Base-by-base conservation (phyloP, 92 coral and sea anemone genomes). In the Siderastrea siderea region DNA sequence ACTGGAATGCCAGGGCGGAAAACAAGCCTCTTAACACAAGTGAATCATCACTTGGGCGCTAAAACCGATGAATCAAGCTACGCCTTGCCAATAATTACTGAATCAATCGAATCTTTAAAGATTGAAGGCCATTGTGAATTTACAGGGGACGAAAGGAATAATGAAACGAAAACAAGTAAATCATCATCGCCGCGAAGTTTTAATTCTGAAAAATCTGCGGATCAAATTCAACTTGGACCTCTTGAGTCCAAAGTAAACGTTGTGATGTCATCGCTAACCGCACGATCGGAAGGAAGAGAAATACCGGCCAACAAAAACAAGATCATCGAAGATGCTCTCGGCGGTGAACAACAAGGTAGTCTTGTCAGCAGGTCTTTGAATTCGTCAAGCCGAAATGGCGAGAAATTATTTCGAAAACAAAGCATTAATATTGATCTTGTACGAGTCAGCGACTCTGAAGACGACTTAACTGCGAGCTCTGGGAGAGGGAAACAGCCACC, bases 51-150 rank as follows among this genome's bases (percentile, higher is more conserved):
- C n/a, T 69, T 70, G 3, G 77, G 57, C 17, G 57, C 51, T 17
- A 13, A 65, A 26, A 64, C 47, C 78, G 63, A 58, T 7, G 70
- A 82, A 55, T 70, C 86, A 71, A 68, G 86, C 86, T 10, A 82
- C 57, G 43, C 4, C 16, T 82, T 82, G 59, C 86, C 86, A 13
- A 58, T 57, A 58, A 82, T 82, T 70, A 70, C 51, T 45, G 64
- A 71, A 45, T 82, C 86, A 1, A 50, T 82, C 17, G 86, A 70
- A 82, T 70, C 69, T 1, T 47, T 68, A 19, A 70, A 17, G 8
- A 47, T 78, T 11, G 47, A 19, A 58, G 76, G 47, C 2, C 16
- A 57, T 0, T 7, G 14, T 14, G 26, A 10, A 55, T 82, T 58
- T 5, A 2, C 68, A 47, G 68, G 62, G 15, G 38, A 59, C 19